These are phyloP conservation scores for Leucozona laternaria DNA, from an alignment of 2,888 invertebrate genomes.

Conservation along the genomic window DNA sequence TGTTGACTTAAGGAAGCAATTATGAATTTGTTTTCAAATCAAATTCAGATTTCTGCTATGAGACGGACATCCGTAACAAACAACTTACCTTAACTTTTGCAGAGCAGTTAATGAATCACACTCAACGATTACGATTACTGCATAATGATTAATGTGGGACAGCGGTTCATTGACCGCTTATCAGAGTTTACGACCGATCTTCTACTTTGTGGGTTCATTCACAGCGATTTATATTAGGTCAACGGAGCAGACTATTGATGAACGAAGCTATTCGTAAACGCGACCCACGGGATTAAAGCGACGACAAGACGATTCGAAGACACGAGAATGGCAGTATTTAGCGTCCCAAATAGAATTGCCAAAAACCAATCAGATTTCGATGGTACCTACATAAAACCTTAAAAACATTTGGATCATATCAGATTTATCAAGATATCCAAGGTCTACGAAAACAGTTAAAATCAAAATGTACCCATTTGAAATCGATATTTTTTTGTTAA, in stretches of 20 bases:
- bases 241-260: constrained; percentile 33
- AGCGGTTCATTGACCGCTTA: constrained; percentile 58
- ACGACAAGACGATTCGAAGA: neutral
- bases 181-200: constrained; percentile 16
- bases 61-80: no score
- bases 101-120: neutral
- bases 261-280: neutral
- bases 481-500: neutral
- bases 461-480: neutral
- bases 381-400: no score
- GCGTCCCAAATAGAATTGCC: neutral
- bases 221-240: constrained; percentile 47
- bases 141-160: neutral
- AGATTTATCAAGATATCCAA: neutral
- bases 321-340: neutral
- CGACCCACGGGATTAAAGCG: neutral
- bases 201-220: constrained; percentile 41
- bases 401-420: no score
- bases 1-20: no score
- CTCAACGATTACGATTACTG: neutral
- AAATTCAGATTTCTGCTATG: no score
- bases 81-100: neutral
- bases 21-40: no score
- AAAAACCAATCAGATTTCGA: no score
- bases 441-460: neutral